These are phyloP conservation scores for Coranthus polyacanthus DNA, from an alignment of 2,797 vertebrate genomes.

Conservation along the genomic window DNA sequence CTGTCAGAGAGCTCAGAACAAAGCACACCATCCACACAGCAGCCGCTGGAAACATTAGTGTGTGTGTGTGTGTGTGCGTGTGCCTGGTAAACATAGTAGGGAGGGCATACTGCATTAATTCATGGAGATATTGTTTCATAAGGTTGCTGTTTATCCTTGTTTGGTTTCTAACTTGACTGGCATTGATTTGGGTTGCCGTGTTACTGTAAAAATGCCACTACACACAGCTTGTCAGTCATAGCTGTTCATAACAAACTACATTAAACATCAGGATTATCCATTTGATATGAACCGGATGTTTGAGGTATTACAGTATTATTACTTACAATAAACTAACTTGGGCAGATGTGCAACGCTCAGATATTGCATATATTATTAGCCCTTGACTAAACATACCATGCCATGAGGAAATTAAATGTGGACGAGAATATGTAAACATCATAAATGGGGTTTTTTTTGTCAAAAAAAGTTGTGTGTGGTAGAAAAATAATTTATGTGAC, in stretches of 20 bases:
- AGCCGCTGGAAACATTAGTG: constrained; percentile 62
- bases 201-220: constrained; percentile 31
- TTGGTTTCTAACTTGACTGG: constrained; percentile 56
- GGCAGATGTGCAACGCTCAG: constrained; percentile 8
- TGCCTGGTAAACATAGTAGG: constrained; percentile 5
- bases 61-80: constrained; percentile 35
- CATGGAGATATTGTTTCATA: constrained; percentile 55
- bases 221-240: constrained; percentile 26
- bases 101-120: constrained; percentile 42
- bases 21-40: constrained; percentile 69
- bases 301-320: constrained; percentile 18
- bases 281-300: constrained; percentile 11
- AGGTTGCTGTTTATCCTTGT: constrained; percentile 58
- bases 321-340: constrained; percentile 16
- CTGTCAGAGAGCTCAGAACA: constrained; percentile 78
- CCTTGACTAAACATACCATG: background rate
- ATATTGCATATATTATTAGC: background rate
- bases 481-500: too few relatives aligned
- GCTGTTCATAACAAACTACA: constrained; percentile 15
- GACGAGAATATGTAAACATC: constrained; percentile 5
- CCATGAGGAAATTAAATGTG: background rate
- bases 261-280: constrained; percentile 28
- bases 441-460: background rate
- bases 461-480: background rate
- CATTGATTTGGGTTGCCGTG: constrained; percentile 44